Evolutionary conservation across 2,797 vertebrate genomes (phyloP).

Genomic region (Silurus lanzhouensis): DNA sequence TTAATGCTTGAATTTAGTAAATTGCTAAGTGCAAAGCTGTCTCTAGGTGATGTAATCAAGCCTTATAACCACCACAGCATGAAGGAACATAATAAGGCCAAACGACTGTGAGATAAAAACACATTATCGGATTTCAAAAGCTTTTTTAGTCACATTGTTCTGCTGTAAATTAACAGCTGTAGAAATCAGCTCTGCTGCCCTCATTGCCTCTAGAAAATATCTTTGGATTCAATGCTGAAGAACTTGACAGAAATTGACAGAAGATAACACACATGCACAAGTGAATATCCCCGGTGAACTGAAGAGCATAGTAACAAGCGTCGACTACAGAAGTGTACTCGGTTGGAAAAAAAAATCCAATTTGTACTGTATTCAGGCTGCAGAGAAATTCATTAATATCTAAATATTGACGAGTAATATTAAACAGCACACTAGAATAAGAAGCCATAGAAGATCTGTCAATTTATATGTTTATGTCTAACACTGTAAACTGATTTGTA

Average conservation of each 20-base stretch:
- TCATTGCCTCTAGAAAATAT: not conserved
- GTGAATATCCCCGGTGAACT: not conserved
- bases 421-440: not conserved
- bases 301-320: constrained; percentile 21
- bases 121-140: not conserved
- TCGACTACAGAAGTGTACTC: not conserved
- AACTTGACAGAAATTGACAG: constrained; percentile 1
- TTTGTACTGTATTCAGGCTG: constrained; percentile 13
- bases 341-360: not conserved
- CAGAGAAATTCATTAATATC: constrained; percentile 11
- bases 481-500: not conserved
- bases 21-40: not conserved
- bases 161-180: not conserved
- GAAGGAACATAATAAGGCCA: not conserved
- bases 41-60: not conserved
- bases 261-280: constrained; percentile 19
- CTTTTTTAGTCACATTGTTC: too few species aligned
- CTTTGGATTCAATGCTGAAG: not conserved
- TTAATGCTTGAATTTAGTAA: not conserved
- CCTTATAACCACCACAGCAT: not conserved
- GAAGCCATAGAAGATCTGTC: not conserved
- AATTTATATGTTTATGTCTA: not conserved
- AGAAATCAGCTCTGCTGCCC: not conserved
- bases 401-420: not conserved
- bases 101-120: not conserved